These are phyloP conservation scores for Microhierax caerulescens DNA, from an alignment of 2,797 vertebrate genomes.

Conservation along the genomic window DNA sequence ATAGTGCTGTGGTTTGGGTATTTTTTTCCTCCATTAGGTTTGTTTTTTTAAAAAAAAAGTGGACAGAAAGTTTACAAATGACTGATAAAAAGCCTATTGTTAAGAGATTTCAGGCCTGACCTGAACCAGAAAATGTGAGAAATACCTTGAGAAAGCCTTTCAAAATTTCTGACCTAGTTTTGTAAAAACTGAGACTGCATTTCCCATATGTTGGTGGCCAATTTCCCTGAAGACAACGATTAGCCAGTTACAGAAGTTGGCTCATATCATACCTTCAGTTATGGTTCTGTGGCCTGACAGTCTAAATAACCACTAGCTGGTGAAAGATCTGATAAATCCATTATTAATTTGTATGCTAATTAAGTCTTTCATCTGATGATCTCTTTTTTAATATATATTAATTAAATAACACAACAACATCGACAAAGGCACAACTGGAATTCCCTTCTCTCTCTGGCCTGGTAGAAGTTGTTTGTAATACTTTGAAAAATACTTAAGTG, in stretches of 20 bases:
- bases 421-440: background rate
- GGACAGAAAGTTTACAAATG: background rate
- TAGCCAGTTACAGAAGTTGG: background rate
- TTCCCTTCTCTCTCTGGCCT: background rate
- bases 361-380: background rate
- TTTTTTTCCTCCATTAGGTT: background rate
- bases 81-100: background rate
- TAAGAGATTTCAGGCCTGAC: background rate
- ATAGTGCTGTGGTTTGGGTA: rapidly evolving
- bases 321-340: background rate
- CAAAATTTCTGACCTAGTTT: background rate
- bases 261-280: background rate
- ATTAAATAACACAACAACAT: background rate
- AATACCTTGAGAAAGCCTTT: background rate
- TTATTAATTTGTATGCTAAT: background rate
- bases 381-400: background rate
- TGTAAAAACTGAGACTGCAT: background rate
- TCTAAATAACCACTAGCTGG: background rate
- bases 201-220: background rate
- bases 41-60: background rate
- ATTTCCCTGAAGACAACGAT: background rate
- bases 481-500: background rate
- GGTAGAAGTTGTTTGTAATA: background rate
- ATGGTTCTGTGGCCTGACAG: background rate
- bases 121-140: background rate